Percentiles rank a stretch among this genome's conserved stretches.
phyloP scores from a whole-genome alignment of 1,140 invertebrate genomes.

The Saccostrea echinata region DNA sequence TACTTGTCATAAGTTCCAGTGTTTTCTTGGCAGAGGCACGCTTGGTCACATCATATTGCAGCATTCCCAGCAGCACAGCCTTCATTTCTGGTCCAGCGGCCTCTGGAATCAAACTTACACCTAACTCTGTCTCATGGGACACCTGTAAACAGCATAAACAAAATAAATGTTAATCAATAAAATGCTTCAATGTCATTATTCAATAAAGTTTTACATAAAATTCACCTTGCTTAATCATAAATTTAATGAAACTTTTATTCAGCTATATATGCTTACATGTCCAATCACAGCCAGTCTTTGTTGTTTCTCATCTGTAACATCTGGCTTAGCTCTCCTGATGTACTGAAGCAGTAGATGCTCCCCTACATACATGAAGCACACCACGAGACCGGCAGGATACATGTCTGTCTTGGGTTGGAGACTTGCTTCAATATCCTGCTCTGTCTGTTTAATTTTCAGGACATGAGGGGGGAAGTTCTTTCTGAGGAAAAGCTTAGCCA shows the following conservation, averaged over 20 bases:
- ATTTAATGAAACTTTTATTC: too few species aligned
- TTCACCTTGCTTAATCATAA: too few species aligned
- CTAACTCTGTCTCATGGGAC: not conserved
- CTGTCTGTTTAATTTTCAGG: not conserved
- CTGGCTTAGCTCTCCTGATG: not conserved
- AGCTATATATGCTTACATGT: not conserved
- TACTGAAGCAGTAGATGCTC: not conserved
- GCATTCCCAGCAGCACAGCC: not conserved
- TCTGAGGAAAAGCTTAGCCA: not conserved
- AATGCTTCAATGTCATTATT: too few species aligned
- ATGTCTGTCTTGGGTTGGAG: slow-evolving; percentile 14
- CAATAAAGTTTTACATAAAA: too few species aligned
- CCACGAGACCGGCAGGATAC: not conserved
- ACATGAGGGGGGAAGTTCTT: not conserved
- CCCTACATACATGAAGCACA: not conserved
- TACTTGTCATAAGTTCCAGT: not conserved
- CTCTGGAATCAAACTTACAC: not conserved
- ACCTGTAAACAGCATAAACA: not conserved
- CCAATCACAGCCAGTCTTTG: not conserved
- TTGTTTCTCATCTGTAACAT: not conserved
- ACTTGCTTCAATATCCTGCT: not conserved
- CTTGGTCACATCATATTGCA: not conserved
- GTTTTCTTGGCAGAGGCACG: not conserved
- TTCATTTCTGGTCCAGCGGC: not conserved
- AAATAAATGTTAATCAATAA: not conserved